Percentiles rank a stretch among this genome's conserved stretches.
These are phyloP conservation scores for Enteromius anoplus DNA, from an alignment of 2,797 vertebrate species.

Conservation along the genomic window DNA sequence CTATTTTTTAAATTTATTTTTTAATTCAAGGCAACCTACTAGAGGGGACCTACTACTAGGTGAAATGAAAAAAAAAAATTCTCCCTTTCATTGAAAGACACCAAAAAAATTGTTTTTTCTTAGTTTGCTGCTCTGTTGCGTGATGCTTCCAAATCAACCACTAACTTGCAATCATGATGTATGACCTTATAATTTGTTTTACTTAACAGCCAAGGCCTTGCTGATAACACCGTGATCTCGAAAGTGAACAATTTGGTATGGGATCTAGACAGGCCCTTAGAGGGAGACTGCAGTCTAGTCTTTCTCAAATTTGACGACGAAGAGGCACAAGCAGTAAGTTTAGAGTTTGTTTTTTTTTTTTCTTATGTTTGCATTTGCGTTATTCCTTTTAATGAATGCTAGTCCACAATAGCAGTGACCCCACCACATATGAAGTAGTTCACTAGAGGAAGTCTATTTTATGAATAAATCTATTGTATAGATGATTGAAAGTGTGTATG, in stretches of 20 bases:
- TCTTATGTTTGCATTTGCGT: background rate
- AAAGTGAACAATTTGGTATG: constrained; percentile 93
- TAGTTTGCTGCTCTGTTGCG: background rate
- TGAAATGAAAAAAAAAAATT: background rate
- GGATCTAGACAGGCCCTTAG: constrained; percentile 94
- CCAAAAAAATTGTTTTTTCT: background rate
- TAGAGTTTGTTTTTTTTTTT: background rate
- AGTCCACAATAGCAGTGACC: background rate
- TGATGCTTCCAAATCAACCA: background rate
- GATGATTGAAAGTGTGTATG: background rate
- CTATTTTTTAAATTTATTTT: background rate
- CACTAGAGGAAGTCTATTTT: background rate
- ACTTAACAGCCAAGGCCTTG: constrained; percentile 88
- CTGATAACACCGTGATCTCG: constrained; percentile 92
- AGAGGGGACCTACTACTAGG: background rate
- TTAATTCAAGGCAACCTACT: background rate
- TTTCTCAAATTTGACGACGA: constrained; percentile 97
- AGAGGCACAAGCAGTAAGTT: constrained; percentile 94
- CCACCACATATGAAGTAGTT: background rate
- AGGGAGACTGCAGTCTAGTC: constrained; percentile 88
- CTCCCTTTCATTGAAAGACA: background rate
- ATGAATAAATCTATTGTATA: too few species aligned
- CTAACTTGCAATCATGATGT: background rate
- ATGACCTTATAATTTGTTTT: constrained; percentile 37
- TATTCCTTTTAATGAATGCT: background rate